phyloP scores from a whole-genome alignment of 92 coral and sea anemone genomes.

The Parazoanthus swiftii region DNA sequence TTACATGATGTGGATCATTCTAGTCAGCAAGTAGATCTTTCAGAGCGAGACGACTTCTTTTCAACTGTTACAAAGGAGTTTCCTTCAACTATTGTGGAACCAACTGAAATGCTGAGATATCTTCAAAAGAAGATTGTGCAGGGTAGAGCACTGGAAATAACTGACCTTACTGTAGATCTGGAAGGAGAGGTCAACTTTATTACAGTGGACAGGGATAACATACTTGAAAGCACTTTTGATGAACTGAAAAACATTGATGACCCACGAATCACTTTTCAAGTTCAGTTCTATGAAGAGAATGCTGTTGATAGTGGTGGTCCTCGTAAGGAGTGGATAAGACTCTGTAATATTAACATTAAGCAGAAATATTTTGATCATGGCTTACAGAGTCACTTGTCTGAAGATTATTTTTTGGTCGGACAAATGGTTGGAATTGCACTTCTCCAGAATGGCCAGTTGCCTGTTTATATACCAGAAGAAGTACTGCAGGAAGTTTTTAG shows the following conservation, averaged over 20 bases:
- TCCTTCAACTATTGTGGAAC: slow-evolving; percentile 19
- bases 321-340: slow-evolving; percentile 54
- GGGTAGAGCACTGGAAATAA: slow-evolving; percentile 44
- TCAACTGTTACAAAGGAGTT: slow-evolving; percentile 21
- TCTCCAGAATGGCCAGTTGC: slow-evolving; percentile 53
- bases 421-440: slow-evolving; percentile 38
- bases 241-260: slow-evolving; percentile 19
- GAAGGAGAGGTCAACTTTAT: slow-evolving; percentile 39
- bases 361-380: slow-evolving; percentile 54
- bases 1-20: neutral
- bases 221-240: slow-evolving; percentile 43
- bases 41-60: slow-evolving; percentile 23
- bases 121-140: slow-evolving; percentile 42
- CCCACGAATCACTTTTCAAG: slow-evolving; percentile 53
- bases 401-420: slow-evolving; percentile 7
- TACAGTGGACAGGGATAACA: slow-evolving; percentile 30
- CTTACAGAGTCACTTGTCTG: slow-evolving; percentile 42
- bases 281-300: slow-evolving; percentile 56
- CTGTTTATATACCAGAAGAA: slow-evolving; percentile 59
- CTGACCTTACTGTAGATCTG: slow-evolving; percentile 5
- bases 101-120: slow-evolving; percentile 45
- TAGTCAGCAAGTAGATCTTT: neutral
- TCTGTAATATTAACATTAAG: slow-evolving; percentile 53
- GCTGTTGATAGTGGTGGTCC: slow-evolving; percentile 59
- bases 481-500: slow-evolving; percentile 46